Evolutionary conservation across 2,797 vertebrate genomes (phyloP).

Genomic region (Agapornis canus): DNA sequence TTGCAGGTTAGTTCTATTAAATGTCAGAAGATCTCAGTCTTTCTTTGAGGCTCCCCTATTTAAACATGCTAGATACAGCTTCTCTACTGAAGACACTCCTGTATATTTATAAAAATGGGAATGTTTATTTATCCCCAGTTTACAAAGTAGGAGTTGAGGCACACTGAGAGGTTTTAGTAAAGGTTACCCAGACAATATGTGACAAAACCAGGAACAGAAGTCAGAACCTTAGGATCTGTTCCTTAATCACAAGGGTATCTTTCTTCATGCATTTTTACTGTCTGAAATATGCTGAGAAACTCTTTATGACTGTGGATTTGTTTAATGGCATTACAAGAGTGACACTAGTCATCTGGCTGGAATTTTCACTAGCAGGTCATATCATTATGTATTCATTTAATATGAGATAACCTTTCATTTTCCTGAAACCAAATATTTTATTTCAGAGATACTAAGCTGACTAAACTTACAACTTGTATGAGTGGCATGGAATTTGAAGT

Average conservation of each 20-base stretch:
- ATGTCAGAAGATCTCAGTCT: accelerated
- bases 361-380: constrained; percentile 47
- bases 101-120: background rate
- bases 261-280: background rate
- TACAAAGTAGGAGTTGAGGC: background rate
- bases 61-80: background rate
- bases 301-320: constrained; percentile 16
- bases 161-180: background rate
- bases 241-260: background rate
- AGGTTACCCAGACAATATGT: background rate
- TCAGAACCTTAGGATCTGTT: background rate
- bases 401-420: constrained; percentile 43
- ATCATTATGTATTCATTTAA: constrained; percentile 45
- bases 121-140: background rate
- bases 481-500: constrained; percentile 19
- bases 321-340: constrained; percentile 37
- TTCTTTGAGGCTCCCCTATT: background rate
- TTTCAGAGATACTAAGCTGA: constrained; percentile 48
- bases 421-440: constrained; percentile 43
- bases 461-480: constrained; percentile 23
- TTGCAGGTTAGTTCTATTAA: background rate
- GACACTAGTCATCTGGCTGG: constrained; percentile 27
- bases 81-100: background rate
- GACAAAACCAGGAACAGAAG: background rate
- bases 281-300: constrained; percentile 16